phyloP scores from a whole-genome alignment of 2,888 invertebrate species.

The Zele albiditarsus region DNA sequence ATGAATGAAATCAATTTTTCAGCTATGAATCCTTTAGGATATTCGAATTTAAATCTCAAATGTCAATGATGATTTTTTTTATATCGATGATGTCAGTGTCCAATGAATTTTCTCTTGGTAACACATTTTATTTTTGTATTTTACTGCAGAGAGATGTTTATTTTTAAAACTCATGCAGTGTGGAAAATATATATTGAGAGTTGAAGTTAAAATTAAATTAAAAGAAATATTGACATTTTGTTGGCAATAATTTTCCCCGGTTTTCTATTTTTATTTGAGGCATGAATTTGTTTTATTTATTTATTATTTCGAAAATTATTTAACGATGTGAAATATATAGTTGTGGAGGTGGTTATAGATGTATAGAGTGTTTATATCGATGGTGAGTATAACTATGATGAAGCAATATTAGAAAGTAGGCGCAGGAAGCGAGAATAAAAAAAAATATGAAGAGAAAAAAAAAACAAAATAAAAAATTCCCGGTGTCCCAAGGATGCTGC shows the following conservation, averaged over 20 bases:
- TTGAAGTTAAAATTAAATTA: neutral
- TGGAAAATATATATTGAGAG: neutral
- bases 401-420: conserved; percentile 45
- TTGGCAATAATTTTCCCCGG: neutral
- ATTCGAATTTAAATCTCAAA: neutral
- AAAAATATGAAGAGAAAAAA: conserved; percentile 15
- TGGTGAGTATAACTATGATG: conserved; percentile 41
- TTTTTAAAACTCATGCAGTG: neutral
- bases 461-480: conserved; percentile 13
- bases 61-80: neutral
- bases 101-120: neutral
- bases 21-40: neutral
- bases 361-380: conserved; percentile 33
- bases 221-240: neutral
- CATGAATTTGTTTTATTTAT: conserved; percentile 5
- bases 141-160: neutral
- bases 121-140: conserved; percentile 9
- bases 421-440: conserved; percentile 38
- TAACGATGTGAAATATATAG: conserved; percentile 1
- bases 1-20: neutral
- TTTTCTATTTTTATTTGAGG: no score
- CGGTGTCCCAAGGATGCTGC: conserved; percentile 39
- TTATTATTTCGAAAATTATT: neutral
- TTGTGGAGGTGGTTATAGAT: neutral
- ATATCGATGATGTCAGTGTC: neutral